phyloP scores from a whole-genome alignment of 2,797 vertebrate genomes.

The Falco rusticolus region DNA sequence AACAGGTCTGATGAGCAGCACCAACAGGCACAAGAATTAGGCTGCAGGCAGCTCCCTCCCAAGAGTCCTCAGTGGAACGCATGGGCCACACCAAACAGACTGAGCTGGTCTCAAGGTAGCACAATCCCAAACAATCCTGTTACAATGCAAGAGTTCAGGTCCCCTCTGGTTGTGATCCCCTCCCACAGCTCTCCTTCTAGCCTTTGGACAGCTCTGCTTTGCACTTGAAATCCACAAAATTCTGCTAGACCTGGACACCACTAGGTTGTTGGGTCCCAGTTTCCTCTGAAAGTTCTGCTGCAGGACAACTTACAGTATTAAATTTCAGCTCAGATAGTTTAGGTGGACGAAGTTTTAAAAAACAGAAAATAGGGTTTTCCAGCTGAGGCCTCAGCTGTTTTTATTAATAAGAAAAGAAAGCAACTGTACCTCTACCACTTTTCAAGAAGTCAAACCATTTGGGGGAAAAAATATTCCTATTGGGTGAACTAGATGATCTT shows the following conservation, averaged over 20 bases:
- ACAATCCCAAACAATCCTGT: not conserved
- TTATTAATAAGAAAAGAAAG: not conserved
- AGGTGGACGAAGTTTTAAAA: not conserved
- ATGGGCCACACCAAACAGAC: not conserved
- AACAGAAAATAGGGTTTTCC: not conserved
- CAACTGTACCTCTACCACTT: not conserved
- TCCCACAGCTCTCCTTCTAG: not conserved
- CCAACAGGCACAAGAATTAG: not conserved
- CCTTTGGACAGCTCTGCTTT: not conserved
- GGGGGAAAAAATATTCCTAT: not conserved
- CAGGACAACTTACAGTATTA: not conserved
- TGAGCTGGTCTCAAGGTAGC: not conserved
- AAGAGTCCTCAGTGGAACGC: fast-evolving
- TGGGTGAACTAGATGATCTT: not conserved
- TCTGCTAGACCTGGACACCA: not conserved
- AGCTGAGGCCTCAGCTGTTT: not conserved
- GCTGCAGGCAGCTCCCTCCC: not conserved
- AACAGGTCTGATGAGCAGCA: not conserved
- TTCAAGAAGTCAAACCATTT: not conserved
- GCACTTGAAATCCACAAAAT: not conserved
- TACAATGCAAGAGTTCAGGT: not conserved
- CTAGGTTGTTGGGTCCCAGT: not conserved
- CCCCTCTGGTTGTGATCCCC: not conserved
- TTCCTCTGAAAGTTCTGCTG: not conserved
- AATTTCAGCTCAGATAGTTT: not conserved